phyloP scores from a whole-genome alignment of 2,113 vertebrate genomes.

The Mystacornis crossleyi region DNA sequence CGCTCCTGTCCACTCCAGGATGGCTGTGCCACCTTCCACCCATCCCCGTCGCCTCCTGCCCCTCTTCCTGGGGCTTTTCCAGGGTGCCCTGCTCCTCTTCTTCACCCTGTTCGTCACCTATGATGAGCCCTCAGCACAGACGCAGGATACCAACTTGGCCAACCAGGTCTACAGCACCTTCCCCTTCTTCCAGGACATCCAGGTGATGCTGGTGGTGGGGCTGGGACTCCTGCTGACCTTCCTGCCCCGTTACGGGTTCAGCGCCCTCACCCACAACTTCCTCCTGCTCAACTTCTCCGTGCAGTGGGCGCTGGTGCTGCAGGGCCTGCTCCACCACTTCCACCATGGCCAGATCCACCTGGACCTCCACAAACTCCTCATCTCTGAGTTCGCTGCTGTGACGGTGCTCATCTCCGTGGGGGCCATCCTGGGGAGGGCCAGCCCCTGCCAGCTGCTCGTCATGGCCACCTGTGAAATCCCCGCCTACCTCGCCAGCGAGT shows the following conservation, averaged over 20 bases:
- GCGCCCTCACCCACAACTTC: conserved; percentile 83
- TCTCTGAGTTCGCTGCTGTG: conserved; percentile 81
- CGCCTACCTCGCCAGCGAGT: conserved; percentile 76
- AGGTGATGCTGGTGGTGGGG: conserved; percentile 86
- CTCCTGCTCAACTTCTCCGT: conserved; percentile 80
- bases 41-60: conserved; percentile 69
- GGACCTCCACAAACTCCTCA: conserved; percentile 79
- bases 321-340: conserved; percentile 80
- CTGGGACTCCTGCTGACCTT: conserved; percentile 85
- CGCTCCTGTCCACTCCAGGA: neutral
- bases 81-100: conserved; percentile 72
- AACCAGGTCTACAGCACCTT: conserved; percentile 76
- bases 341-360: conserved; percentile 75
- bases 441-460: conserved; percentile 82
- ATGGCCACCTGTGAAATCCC: conserved; percentile 82
- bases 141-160: conserved; percentile 55
- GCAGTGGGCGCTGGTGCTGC: conserved; percentile 84
- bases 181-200: conserved; percentile 82
- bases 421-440: conserved; percentile 82
- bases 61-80: conserved; percentile 70
- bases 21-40: neutral
- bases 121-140: conserved; percentile 57
- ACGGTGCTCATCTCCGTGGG: conserved; percentile 84
- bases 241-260: conserved; percentile 79
- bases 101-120: conserved; percentile 80